phyloP scores from a whole-genome alignment of 2,888 invertebrate genomes.

The Flexamia atlantica region DNA sequence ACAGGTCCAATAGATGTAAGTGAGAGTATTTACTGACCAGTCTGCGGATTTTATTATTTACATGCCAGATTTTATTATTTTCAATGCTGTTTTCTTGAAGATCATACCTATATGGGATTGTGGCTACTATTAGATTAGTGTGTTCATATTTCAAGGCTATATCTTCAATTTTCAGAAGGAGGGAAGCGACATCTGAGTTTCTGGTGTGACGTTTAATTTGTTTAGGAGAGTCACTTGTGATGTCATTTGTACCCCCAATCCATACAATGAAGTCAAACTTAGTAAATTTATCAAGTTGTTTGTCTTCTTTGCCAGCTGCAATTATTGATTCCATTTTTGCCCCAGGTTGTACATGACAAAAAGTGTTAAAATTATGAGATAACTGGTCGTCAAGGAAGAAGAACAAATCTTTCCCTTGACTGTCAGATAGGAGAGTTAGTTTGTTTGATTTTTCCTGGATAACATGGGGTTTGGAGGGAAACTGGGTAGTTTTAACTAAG shows the following conservation, averaged over 20 bases:
- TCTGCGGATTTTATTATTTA: background rate
- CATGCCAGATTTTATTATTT: constrained; percentile 2
- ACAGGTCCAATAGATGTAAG: background rate
- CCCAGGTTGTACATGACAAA: background rate
- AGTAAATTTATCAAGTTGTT: background rate
- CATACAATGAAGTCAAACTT: constrained; percentile 18
- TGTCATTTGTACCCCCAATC: constrained; percentile 16
- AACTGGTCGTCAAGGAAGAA: background rate
- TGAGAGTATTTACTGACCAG: background rate
- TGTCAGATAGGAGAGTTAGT: background rate
- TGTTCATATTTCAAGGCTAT: background rate
- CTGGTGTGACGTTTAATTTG: background rate
- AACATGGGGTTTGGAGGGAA: too few relatives aligned
- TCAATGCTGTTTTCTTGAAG: background rate
- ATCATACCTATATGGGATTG: constrained; percentile 6
- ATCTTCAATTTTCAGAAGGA: background rate
- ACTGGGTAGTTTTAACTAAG: too few relatives aligned
- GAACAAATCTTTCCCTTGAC: background rate
- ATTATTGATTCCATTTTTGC: background rate
- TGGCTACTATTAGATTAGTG: background rate
- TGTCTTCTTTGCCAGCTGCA: background rate
- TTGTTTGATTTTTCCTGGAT: background rate
- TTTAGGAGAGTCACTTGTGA: background rate
- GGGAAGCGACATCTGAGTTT: too few relatives aligned
- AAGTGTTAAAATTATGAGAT: background rate